Percentiles rank a stretch among this genome's conserved stretches.
Conservation (phyloP, 2,113 vertebrate species). For the Galbula dea region DNA sequence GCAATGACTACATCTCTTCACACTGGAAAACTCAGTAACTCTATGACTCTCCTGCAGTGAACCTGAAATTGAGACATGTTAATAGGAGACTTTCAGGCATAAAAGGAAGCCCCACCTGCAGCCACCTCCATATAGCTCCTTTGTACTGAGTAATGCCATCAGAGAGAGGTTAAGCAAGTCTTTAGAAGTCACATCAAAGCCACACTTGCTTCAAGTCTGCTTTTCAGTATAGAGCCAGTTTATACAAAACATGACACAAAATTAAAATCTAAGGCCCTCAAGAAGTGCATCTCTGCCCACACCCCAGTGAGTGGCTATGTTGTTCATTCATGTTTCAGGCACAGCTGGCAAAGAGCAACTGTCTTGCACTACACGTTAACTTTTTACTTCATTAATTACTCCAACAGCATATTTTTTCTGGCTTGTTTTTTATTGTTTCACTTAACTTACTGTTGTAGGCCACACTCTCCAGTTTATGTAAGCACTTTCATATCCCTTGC, state of each 20-base stretch:
- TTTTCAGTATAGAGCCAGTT: neutral
- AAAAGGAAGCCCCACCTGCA: neutral
- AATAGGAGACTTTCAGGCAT: neutral
- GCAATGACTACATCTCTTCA: neutral
- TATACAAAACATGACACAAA: neutral
- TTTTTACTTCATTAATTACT: neutral
- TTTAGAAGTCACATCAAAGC: conserved; percentile 28
- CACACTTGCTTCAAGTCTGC: neutral
- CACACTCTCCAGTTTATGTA: neutral
- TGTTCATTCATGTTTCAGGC: neutral
- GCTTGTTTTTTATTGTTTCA: neutral
- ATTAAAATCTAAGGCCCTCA: neutral
- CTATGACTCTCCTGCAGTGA: neutral
- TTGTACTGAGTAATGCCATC: neutral
- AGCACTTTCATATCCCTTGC: neutral
- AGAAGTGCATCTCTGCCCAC: neutral
- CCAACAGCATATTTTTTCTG: neutral
- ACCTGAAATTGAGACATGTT: neutral
- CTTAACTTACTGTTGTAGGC: neutral
- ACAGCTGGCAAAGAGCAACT: neutral
- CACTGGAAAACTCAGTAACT: neutral
- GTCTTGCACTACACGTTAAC: neutral
- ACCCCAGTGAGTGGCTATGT: neutral
- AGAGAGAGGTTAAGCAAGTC: neutral
- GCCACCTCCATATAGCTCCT: neutral